Base-by-base conservation (phyloP, 2,797 vertebrate genomes). In the Onychomys arenicola region DNA sequence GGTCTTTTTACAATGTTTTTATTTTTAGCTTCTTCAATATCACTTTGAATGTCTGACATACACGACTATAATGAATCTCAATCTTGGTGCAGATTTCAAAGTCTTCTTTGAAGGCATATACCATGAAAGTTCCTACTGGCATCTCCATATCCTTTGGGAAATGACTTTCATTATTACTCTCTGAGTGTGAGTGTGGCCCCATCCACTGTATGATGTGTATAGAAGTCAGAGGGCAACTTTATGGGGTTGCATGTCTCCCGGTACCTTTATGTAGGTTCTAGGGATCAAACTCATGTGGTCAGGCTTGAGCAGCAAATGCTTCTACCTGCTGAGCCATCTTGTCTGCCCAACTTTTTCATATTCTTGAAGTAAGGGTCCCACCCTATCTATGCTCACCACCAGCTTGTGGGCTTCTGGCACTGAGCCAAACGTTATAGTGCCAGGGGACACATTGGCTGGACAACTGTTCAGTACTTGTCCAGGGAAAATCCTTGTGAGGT, bases 1-100 rank as follows among this genome's bases (percentile, higher is more conserved):
- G 99, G 98, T 77, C 98, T 98, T 83, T 95, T 98, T 97, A 9
- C 2, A 23, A 65, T 19, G n/a, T 52, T 23, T 84, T 49, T 43
- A 16, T n/a, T 85, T n/a, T 76, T 25, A 61, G 99, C 99, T 97
- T 99, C 99, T 92, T 99, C 99, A n/a, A 99, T 99, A 98, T 99
- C 99, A 63, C 93, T 98, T 89, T 99, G 99, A 98, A 99, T 99
- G 67, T 99, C 99, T 3, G 98, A 98, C 97, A 99, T 99, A 34
- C 99, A 99, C 0, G 99, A 99, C 96, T 99, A 99, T 99, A 37
- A 52, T 2, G 14, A 67, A 80, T 55, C 89, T 73, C 40, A 61
- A 5, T 34, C n/a, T 84, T 32, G 69, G 10, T 89, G 10, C 25
- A 10, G 16, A 57, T 87, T 87, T 73, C 67, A 10, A 57, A 40